phyloP scores from a whole-genome alignment of 2,113 vertebrate genomes.

The Eupsittula cactorum region DNA sequence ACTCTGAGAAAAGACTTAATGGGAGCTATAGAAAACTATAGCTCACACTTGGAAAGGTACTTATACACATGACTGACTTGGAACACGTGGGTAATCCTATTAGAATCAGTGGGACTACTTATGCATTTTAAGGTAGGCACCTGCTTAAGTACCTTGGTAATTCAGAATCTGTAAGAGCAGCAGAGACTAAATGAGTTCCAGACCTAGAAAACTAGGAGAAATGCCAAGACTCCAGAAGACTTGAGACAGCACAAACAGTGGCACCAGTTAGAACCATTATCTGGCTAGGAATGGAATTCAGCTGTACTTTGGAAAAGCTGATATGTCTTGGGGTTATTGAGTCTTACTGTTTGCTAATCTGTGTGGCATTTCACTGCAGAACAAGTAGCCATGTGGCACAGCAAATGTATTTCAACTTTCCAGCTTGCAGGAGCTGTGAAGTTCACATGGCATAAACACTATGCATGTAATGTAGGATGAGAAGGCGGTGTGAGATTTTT shows the following conservation, averaged over 20 bases:
- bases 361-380: not conserved
- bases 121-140: constrained; percentile 7
- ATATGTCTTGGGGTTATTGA: not conserved
- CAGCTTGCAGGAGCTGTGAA: not conserved
- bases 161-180: not conserved
- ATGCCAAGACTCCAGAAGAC: not conserved
- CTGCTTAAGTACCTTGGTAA: constrained; percentile 18
- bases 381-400: not conserved
- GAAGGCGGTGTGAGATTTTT: not conserved
- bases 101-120: not conserved
- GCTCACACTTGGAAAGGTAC: not conserved
- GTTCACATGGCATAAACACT: not conserved
- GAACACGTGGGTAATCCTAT: constrained; percentile 1
- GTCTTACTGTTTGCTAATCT: not conserved
- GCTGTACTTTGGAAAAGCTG: constrained; percentile 45
- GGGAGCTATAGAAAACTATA: not conserved
- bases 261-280: constrained; percentile 33
- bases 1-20: not conserved
- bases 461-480: not conserved
- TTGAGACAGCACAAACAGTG: not conserved
- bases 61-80: not conserved
- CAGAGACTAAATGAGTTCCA: constrained; percentile 23
- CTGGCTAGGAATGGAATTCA: constrained; percentile 43
- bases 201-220: not conserved
- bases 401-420: not conserved